Base-by-base conservation (phyloP, 2,888 invertebrate genomes). In the Psylliodes chrysocephalus region DNA sequence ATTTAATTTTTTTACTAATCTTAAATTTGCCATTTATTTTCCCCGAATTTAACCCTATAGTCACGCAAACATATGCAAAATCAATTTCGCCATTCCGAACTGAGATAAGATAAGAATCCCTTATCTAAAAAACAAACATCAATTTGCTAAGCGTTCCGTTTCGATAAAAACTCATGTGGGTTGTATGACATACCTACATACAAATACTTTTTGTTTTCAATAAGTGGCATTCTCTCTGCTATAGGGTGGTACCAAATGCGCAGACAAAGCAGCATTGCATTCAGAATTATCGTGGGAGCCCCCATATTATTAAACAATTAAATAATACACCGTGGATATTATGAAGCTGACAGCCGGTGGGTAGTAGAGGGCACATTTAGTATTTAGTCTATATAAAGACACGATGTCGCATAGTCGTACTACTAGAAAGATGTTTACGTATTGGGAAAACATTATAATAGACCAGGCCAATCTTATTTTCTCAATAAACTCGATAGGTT, bases 81-180 rank as follows among this genome's bases (percentile, higher is more conserved):
- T 25, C 7, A 7, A 30, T 51, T 51, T 15, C 14, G 18, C 38
- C 4, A 52, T 38, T 35, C 12, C 25, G 17, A 42, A 40, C 10
- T 8, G 1, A 10, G 53, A 54, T 40, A 54, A 54, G 28, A 54
- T 53, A 40, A 38, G 14, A 52, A 54, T 40, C 10, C 25, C 4
- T 53, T 52, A 52, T 19, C 2, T 19, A 38, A 53, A 35, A 38
- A 18, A 42, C 8, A 15, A 7, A 42, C 19, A 53, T 53, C 38
- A 53, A 22, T 53, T 53, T 53, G 53, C 22, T 38, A 15, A 19
- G 35, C 30, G 35, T 35, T 14, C 14, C 14, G 35, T 35, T 14
- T 35, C 14, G 35, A 35, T 35, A 35, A 35, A 12, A n/a, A 35
- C 1, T 14, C 30, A 35, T 35, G 35, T 35, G 35, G 35, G 35